Evolutionary conservation across 1,140 invertebrate genomes (phyloP).

Genomic region (Hormaphis cornu): DNA sequence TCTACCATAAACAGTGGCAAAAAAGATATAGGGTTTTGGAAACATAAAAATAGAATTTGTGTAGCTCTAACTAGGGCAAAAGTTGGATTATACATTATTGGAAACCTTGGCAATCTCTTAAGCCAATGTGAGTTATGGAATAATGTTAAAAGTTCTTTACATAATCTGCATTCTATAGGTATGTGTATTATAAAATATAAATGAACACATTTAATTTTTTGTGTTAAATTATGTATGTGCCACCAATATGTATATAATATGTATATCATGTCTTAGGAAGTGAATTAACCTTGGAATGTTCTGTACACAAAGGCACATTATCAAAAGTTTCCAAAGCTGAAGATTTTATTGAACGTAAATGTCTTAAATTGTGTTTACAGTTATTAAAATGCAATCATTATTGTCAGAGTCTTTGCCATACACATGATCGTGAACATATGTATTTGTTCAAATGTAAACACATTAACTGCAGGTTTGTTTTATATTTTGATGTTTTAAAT

Average conservation of each 20-base stretch:
- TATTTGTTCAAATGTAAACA: conserved; percentile 18
- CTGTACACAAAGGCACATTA: conserved; percentile 8
- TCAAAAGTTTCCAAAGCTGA: conserved; percentile 20
- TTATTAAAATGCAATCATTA: conserved; percentile 22
- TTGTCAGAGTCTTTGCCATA: conserved; percentile 16
- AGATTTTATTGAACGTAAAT: conserved; percentile 12
- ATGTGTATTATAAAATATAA: not conserved
- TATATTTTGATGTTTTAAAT: not conserved
- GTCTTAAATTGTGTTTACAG: not conserved
- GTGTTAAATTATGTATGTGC: not conserved
- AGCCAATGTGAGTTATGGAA: conserved; percentile 44
- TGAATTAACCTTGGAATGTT: conserved; percentile 26
- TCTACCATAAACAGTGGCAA: conserved; percentile 70
- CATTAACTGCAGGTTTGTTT: conserved; percentile 22
- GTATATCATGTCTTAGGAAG: not conserved
- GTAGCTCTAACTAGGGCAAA: conserved; percentile 74
- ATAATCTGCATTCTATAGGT: conserved; percentile 43
- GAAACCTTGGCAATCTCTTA: conserved; percentile 56
- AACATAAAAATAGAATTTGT: conserved; percentile 65
- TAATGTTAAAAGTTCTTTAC: conserved; percentile 45
- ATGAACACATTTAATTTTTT: not conserved
- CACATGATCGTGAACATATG: conserved; percentile 19
- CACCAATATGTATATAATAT: no score
- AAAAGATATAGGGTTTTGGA: conserved; percentile 66
- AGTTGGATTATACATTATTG: conserved; percentile 54